A percentile compares a stretch with the other conserved stretches of the same genome.
These are phyloP conservation scores for Pelvicachromis taeniatus DNA, from an alignment of 2,113 vertebrate genomes.

Conservation along the genomic window DNA sequence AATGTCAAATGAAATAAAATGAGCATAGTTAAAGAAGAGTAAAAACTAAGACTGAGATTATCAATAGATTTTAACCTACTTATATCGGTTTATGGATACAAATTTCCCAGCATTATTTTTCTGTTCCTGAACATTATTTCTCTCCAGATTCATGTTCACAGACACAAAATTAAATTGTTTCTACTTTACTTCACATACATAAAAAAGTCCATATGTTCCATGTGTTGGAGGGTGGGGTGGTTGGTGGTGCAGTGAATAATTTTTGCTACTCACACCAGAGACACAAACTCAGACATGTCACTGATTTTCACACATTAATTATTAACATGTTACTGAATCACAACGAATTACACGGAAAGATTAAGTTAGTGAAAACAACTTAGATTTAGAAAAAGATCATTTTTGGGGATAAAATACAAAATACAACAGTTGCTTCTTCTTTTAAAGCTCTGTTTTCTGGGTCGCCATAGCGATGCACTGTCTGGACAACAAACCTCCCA, in stretches of 20 bases:
- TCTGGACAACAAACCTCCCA: background rate
- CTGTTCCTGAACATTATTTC: background rate
- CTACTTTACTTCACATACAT: background rate
- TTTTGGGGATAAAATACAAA: background rate
- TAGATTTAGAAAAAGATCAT: background rate
- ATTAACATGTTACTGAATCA: background rate
- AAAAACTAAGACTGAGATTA: background rate
- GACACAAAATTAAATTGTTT: fast-evolving
- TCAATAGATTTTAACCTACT: background rate
- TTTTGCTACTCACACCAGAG: background rate
- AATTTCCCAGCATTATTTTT: background rate
- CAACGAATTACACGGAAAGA: background rate
- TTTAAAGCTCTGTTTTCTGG: background rate
- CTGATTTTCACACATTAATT: background rate
- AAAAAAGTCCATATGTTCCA: background rate
- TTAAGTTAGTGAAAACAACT: background rate
- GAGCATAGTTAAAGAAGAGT: background rate
- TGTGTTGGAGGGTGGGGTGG: background rate
- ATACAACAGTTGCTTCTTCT: background rate
- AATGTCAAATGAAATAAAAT: background rate
- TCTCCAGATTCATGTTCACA: background rate
- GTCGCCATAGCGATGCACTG: background rate
- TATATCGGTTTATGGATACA: background rate
- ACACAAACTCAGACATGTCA: background rate
- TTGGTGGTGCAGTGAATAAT: background rate